Conservation (phyloP, 2,888 invertebrate species). For the Bembecia ichneumoniformis region DNA sequence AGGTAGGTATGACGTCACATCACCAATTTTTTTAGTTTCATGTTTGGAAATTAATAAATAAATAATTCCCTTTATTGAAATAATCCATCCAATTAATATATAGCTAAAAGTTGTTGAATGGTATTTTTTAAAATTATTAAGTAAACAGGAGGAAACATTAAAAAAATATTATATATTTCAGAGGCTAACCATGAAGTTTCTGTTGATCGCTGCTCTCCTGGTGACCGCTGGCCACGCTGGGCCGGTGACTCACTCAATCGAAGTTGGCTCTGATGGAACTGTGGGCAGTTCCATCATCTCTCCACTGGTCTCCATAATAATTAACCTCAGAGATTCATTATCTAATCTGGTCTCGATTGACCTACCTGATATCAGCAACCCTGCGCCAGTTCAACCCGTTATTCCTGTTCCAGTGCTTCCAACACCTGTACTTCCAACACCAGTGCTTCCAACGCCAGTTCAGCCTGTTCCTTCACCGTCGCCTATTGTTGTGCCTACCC, state of each 20-base stretch:
- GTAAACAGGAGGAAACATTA: background rate
- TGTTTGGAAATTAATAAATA: too few relatives aligned
- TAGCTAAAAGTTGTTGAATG: background rate
- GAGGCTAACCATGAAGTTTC: slow-evolving; percentile 20
- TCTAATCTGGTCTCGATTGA: background rate
- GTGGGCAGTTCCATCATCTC: slow-evolving; percentile 3
- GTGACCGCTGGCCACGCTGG: slow-evolving; percentile 16
- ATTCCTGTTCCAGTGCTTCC: background rate
- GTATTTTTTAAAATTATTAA: background rate
- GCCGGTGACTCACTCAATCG: slow-evolving; percentile 4
- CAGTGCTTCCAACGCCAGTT: background rate
- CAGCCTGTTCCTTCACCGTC: background rate
- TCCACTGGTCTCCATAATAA: slow-evolving; percentile 3
- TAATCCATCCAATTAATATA: too few relatives aligned
- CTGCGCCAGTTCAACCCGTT: background rate
- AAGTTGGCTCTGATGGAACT: slow-evolving; percentile 5
- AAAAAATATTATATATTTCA: background rate
- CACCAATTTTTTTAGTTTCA: too few relatives aligned
- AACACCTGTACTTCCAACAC: background rate
- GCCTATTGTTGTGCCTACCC: background rate
- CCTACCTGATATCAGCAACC: background rate
- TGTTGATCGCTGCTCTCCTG: slow-evolving; percentile 25
- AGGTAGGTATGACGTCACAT: background rate
- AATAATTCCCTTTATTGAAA: too few relatives aligned
- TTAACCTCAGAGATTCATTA: slow-evolving; percentile 1